These are phyloP conservation scores for Sebastes matsubarae DNA, from an alignment of 2,797 vertebrate species.

Conservation along the genomic window DNA sequence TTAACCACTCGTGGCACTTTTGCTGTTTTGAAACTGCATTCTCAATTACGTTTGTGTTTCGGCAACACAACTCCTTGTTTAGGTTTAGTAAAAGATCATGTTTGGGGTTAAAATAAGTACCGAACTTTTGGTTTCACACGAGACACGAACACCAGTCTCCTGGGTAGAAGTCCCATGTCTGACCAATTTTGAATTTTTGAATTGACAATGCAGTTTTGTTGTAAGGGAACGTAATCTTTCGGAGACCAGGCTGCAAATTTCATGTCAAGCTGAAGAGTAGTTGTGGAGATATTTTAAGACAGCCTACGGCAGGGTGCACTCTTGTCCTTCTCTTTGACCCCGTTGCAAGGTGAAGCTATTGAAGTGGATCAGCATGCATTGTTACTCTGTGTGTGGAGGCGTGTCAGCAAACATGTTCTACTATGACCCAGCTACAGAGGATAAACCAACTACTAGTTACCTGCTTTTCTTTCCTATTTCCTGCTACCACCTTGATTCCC, in stretches of 20 bases:
- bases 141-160: too few relatives aligned
- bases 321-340: background rate
- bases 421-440: background rate
- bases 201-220: too few relatives aligned
- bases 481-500: background rate
- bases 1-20: too few relatives aligned
- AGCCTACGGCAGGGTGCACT: background rate
- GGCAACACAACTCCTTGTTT: too few relatives aligned
- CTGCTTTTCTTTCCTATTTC: background rate
- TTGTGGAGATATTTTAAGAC: background rate
- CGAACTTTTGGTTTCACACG: too few relatives aligned
- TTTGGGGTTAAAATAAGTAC: too few relatives aligned
- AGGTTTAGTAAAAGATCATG: too few relatives aligned
- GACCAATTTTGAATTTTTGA: too few relatives aligned
- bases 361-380: background rate
- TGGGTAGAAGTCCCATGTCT: too few relatives aligned
- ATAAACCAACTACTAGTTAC: background rate
- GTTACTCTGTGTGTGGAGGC: background rate
- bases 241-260: background rate
- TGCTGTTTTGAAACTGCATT: too few relatives aligned
- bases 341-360: background rate
- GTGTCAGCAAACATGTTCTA: conserved; percentile 2
- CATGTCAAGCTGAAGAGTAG: background rate
- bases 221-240: too few relatives aligned
- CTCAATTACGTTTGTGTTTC: too few relatives aligned